phyloP scores from a whole-genome alignment of 2,888 invertebrate species.

The Dolichomitus sp. region DNA sequence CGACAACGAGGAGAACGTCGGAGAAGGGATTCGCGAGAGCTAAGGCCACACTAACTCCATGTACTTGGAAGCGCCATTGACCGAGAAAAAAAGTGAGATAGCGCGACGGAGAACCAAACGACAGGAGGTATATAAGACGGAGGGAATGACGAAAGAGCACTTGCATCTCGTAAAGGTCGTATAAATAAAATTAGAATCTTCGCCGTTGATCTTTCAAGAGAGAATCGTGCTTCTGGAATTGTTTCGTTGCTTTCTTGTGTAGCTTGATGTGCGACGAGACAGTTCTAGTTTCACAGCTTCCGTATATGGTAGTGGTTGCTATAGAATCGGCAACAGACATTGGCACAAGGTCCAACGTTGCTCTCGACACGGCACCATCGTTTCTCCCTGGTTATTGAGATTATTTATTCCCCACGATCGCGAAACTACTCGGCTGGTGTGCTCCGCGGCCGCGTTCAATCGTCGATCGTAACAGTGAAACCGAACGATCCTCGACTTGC shows the following conservation, averaged over 20 bases:
- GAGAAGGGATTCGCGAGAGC: conserved; percentile 23
- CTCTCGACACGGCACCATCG: conserved; percentile 22
- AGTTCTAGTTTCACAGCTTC: conserved; percentile 1
- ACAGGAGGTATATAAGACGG: conserved; percentile 1
- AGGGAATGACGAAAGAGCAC: conserved; percentile 21
- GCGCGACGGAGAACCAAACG: not conserved
- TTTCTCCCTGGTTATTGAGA: conserved; percentile 55
- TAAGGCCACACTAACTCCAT: conserved; percentile 41
- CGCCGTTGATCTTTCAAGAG: conserved; percentile 22
- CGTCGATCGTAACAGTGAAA: conserved; percentile 69
- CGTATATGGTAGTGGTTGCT: not conserved
- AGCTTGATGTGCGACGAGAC: not conserved
- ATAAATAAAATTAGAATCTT: conserved; percentile 60
- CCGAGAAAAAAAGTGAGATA: conserved; percentile 8
- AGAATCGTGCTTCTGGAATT: conserved; percentile 31
- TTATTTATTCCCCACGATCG: conserved; percentile 63
- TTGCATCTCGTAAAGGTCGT: conserved; percentile 44
- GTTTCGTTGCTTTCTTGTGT: conserved; percentile 14
- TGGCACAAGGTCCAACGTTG: conserved; percentile 41
- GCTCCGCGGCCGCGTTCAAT: conserved; percentile 54
- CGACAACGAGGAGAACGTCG: conserved; percentile 17
- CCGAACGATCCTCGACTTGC: conserved; percentile 65
- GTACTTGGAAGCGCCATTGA: conserved; percentile 41
- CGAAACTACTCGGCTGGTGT: conserved; percentile 40
- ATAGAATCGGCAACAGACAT: conserved; percentile 38